These are phyloP conservation scores for Eumaeus atala DNA, from an alignment of 1,140 invertebrate genomes.

Conservation along the genomic window DNA sequence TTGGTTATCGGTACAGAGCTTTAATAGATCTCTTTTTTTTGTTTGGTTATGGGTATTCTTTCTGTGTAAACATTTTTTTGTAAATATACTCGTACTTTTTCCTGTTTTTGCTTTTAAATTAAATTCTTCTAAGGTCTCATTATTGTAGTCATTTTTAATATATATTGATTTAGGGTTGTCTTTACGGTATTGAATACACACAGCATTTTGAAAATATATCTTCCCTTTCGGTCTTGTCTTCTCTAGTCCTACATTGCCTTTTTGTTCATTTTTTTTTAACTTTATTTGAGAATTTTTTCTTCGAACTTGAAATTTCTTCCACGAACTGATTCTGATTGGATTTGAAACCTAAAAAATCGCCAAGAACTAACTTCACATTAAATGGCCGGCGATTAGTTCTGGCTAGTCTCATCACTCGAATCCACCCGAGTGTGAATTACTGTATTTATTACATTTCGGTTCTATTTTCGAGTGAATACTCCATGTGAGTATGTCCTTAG, in stretches of 20 bases:
- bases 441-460: constrained; percentile 19
- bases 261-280: constrained; percentile 7
- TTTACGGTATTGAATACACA: constrained; percentile 7
- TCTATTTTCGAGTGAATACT: constrained; percentile 24
- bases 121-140: background rate
- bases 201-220: constrained; percentile 2
- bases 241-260: background rate
- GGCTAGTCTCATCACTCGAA: constrained; percentile 15
- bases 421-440: constrained; percentile 18
- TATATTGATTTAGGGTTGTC: constrained; percentile 7
- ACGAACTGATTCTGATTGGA: background rate
- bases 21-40: too few relatives aligned
- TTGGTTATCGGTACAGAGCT: too few relatives aligned
- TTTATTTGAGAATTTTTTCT: constrained; percentile 4
- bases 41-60: too few relatives aligned
- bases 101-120: too few relatives aligned
- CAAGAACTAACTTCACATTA: constrained; percentile 6
- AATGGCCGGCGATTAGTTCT: constrained; percentile 18
- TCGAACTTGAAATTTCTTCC: background rate
- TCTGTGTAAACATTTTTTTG: too few relatives aligned
- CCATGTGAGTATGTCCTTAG: constrained; percentile 18
- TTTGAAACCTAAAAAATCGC: constrained; percentile 10
- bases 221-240: too few relatives aligned
- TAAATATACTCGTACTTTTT: too few relatives aligned
- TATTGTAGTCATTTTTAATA: constrained; percentile 9